These are phyloP conservation scores for Tethya wilhelma DNA, from an alignment of 37 sponge, comb jelly and placozoan species.

Conservation along the genomic window DNA sequence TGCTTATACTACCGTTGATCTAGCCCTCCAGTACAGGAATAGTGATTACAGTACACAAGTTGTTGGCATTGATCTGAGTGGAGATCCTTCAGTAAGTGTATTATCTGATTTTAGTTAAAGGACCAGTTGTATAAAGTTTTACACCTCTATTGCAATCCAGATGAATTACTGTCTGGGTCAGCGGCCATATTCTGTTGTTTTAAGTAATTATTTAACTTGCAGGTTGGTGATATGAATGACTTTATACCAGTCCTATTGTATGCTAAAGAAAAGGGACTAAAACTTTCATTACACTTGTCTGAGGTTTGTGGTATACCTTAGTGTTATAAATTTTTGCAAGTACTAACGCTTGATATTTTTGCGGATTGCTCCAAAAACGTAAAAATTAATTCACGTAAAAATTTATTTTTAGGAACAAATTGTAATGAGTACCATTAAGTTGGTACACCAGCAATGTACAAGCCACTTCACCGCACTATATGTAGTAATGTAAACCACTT, in stretches of 20 bases:
- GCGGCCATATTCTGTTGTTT: background rate
- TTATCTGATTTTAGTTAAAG: background rate
- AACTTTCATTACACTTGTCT: constrained; percentile 69
- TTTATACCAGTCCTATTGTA: constrained; percentile 58
- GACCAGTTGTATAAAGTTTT: background rate
- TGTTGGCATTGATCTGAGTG: constrained; percentile 89
- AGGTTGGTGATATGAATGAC: constrained; percentile 39
- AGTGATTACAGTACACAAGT: constrained; percentile 43
- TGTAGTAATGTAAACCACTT: too few relatives aligned
- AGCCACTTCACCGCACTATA: too few relatives aligned
- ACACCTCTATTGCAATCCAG: background rate
- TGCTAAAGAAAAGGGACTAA: constrained; percentile 70
- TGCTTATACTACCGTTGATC: constrained; percentile 70
- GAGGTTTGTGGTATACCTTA: too few relatives aligned
- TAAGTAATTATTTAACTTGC: background rate
- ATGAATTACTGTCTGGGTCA: background rate
- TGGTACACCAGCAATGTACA: too few relatives aligned
- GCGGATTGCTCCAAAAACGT: too few relatives aligned
- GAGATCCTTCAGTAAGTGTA: constrained; percentile 67
- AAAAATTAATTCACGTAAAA: too few relatives aligned
- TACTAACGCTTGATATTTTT: too few relatives aligned
- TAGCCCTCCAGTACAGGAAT: constrained; percentile 52
- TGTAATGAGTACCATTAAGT: too few relatives aligned
- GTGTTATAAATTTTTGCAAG: too few relatives aligned
- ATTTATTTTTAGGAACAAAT: too few relatives aligned